These are phyloP conservation scores for Rhabdophis nuchalis DNA, from an alignment of 2,797 vertebrate species.

Conservation along the genomic window DNA sequence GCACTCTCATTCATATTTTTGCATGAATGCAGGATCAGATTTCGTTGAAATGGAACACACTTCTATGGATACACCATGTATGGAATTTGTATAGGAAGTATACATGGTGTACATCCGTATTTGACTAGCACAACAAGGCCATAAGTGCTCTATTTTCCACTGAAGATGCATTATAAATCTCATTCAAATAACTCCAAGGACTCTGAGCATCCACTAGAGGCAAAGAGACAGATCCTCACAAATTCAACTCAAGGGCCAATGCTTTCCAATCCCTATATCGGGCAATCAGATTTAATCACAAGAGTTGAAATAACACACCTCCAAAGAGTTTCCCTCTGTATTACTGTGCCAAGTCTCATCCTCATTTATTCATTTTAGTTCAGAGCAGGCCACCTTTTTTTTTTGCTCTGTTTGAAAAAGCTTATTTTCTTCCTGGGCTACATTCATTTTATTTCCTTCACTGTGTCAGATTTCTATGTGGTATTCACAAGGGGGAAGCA, in stretches of 20 bases:
- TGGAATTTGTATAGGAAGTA: not conserved
- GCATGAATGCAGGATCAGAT: not conserved
- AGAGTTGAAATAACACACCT: not conserved
- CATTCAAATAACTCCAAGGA: not conserved
- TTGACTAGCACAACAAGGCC: not conserved
- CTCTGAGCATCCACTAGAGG: not conserved
- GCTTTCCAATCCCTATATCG: not conserved
- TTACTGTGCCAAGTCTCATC: not conserved
- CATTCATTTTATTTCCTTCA: constrained; percentile 13
- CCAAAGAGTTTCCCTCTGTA: not conserved
- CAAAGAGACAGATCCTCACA: not conserved
- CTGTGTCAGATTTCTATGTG: constrained; percentile 1
- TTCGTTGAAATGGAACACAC: not conserved
- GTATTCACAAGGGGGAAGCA: constrained; percentile 17
- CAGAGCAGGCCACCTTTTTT: not conserved
- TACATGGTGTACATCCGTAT: not conserved
- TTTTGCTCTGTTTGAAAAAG: constrained; percentile 22
- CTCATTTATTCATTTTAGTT: not conserved
- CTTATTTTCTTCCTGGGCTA: constrained; percentile 11
- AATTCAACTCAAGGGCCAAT: not conserved
- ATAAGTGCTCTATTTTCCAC: not conserved
- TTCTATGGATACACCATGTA: not conserved
- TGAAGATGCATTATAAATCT: not conserved
- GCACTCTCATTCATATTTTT: not conserved
- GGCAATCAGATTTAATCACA: not conserved